phyloP scores from a whole-genome alignment of 64 coral and sea anemone species.

The Platygyra sinensis region DNA sequence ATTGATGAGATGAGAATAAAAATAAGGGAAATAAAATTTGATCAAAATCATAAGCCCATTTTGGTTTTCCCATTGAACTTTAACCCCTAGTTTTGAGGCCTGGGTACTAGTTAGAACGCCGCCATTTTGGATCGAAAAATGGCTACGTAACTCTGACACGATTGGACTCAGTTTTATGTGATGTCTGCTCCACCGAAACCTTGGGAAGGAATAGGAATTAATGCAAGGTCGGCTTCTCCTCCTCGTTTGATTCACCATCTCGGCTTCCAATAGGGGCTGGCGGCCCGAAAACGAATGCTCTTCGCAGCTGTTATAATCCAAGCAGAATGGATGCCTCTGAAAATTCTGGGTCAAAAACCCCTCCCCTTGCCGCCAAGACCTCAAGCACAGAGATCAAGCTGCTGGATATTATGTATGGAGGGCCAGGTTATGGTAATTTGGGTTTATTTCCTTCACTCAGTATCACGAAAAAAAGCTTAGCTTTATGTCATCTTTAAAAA shows the following conservation, averaged over 20 bases:
- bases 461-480: background rate
- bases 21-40: too few relatives aligned
- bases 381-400: constrained; percentile 53
- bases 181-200: constrained; percentile 88
- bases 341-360: constrained; percentile 33
- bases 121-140: constrained; percentile 16
- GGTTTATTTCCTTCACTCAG: background rate
- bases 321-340: background rate
- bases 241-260: constrained; percentile 56
- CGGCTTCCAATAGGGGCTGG: constrained; percentile 29
- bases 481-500: too few relatives aligned
- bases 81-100: background rate
- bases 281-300: constrained; percentile 17
- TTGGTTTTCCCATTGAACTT: too few relatives aligned
- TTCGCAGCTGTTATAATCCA: background rate
- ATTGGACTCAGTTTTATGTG: background rate
- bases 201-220: constrained; percentile 82
- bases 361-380: constrained; percentile 67
- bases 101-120: constrained; percentile 6
- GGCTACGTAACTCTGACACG: background rate
- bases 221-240: constrained; percentile 55
- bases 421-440: constrained; percentile 66
- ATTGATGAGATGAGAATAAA: too few relatives aligned
- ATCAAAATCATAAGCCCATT: too few relatives aligned
- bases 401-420: constrained; percentile 55